phyloP scores from a whole-genome alignment of 2,113 vertebrate genomes.

The Hylia prasina region DNA sequence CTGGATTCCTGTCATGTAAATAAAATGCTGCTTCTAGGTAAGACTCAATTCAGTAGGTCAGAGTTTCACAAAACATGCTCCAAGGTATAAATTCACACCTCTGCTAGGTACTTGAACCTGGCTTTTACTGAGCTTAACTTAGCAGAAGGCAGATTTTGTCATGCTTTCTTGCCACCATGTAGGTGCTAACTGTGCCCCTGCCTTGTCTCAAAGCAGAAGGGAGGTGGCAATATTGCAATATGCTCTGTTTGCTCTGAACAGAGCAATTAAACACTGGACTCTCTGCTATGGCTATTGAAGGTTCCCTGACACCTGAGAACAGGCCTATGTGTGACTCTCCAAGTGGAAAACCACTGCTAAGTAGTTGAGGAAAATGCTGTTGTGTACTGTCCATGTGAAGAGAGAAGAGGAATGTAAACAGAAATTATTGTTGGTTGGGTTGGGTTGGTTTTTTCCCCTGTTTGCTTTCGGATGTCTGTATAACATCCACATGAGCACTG shows the following conservation, averaged over 20 bases:
- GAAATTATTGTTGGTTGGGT: background rate
- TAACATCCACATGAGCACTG: rapidly evolving
- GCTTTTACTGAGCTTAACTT: background rate
- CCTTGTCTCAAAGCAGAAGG: background rate
- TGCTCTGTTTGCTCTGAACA: background rate
- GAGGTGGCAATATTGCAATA: background rate
- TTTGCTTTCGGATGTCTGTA: background rate
- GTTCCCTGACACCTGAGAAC: background rate
- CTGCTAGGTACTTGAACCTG: background rate
- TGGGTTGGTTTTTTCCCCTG: rapidly evolving
- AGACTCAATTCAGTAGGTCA: background rate
- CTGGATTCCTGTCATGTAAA: background rate
- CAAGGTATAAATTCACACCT: background rate
- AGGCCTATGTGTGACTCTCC: rapidly evolving
- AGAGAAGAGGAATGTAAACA: background rate
- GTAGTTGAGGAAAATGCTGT: background rate
- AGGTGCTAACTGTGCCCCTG: background rate
- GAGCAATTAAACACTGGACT: background rate
- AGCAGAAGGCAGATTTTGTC: background rate
- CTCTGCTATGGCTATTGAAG: background rate
- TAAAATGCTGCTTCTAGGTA: background rate
- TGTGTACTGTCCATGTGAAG: background rate
- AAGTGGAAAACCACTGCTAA: background rate
- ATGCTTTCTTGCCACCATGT: background rate
- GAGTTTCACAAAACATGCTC: background rate